Evolutionary conservation across 2,113 vertebrate species (phyloP).

Genomic region (Zootoca vivipara): DNA sequence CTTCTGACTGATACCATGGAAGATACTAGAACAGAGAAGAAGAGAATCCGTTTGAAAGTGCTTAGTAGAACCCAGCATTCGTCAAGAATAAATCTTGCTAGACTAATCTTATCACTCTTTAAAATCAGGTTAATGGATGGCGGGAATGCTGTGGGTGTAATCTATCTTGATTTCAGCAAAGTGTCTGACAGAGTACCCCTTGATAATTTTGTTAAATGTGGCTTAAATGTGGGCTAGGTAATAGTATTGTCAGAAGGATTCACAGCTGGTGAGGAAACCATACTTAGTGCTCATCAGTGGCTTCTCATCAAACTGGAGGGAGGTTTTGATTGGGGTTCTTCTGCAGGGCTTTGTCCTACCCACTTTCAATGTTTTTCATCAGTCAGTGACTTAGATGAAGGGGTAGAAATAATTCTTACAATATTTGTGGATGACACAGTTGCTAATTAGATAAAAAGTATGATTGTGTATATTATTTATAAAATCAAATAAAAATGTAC

Average conservation of each 20-base stretch:
- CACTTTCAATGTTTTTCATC: background rate
- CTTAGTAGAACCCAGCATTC: background rate
- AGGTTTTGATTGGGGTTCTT: background rate
- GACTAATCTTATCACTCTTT: background rate
- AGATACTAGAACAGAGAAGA: background rate
- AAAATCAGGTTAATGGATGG: background rate
- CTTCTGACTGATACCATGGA: background rate
- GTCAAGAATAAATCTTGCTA: background rate
- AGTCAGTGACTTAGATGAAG: background rate
- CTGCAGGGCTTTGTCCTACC: background rate
- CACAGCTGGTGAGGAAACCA: background rate
- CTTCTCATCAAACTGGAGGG: background rate
- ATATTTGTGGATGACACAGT: background rate
- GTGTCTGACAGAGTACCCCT: background rate
- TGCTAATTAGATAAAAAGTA: background rate
- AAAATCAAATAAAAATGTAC: background rate
- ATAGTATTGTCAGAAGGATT: background rate
- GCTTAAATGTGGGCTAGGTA: background rate
- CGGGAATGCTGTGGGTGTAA: background rate
- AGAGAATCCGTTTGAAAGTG: background rate
- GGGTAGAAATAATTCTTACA: background rate
- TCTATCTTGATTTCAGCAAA: too few species aligned
- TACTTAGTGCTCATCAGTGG: background rate
- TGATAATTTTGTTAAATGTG: background rate
- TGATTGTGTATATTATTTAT: background rate